Evolutionary conservation across 2,888 invertebrate genomes (phyloP), one percentile per base, ranked within the genome.

Genomic region (Caenorhabditis japonica): DNA sequence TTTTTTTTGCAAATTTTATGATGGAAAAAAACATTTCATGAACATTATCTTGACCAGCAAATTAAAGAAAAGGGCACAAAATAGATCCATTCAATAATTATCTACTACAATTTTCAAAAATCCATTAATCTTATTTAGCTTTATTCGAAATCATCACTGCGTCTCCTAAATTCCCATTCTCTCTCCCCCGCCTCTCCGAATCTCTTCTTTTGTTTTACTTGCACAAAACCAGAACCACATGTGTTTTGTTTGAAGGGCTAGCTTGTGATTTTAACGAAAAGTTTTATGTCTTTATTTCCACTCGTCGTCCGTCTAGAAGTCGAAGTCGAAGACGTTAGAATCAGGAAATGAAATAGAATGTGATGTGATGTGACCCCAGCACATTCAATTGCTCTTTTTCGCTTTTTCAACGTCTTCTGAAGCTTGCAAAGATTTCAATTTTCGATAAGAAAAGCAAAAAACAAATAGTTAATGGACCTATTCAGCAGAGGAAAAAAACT

Each of bases 161-260:
- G 27, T 38, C 70, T 60, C 70, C 39, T 10, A 17, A 15, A 25
- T 39, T 58, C 30, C 23, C 47, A 4, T 33, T 17, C 46, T 69
- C 60, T 55, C 21, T 44, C 36, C 7, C 60, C 49, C 21, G 36
- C 36, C 7, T 41, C 23, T 23, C 47, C 52, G 46, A 53, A 47
- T 68, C 53, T 38, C 52, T 38, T 53, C 59, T 58, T 66, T 58
- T 66, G 51, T 66, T 52, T 49, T 43, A 55, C 46, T 36, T 33
- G 38, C 47, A 36, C 47, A 49, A 56, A 66, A 66, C 66, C 66
- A 66, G 66, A 66, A 66, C 66, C 66, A 66, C 56, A 66, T 66
- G 66, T 66, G 49, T 56, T 39, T 49, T 62, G 34, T 53, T 44
- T 38, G 34, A n/a, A n/a, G n/a, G n/a, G n/a, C n/a, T n/a, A n/a